A percentile compares a stretch with the other conserved stretches of the same genome.
phyloP scores from a whole-genome alignment of 1,140 invertebrate species.

The Lasioglossum baleicum region DNA sequence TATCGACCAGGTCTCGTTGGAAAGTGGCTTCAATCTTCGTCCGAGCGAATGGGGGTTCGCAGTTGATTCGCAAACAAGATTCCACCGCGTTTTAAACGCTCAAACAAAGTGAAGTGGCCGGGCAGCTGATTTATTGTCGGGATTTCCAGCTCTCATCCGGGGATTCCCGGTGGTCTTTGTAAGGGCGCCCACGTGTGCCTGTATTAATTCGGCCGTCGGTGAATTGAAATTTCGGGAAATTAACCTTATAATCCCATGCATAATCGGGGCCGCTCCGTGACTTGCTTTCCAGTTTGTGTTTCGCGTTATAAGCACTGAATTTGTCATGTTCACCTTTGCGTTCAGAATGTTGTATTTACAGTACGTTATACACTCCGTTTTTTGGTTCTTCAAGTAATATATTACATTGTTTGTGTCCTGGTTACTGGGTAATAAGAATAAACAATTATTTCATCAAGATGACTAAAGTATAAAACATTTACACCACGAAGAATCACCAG shows the following conservation, averaged over 20 bases:
- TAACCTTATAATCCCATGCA: neutral
- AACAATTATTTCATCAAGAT: no score
- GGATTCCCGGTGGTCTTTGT: neutral
- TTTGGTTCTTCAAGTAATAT: no score
- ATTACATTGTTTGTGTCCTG: no score
- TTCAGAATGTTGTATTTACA: no score
- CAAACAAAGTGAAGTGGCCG: conserved; percentile 41
- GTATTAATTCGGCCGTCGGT: conserved; percentile 11
- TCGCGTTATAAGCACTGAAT: no score
- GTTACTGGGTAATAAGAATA: no score
- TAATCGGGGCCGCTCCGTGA: no score
- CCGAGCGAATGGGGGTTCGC: conserved; percentile 9
- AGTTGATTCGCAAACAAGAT: conserved; percentile 50
- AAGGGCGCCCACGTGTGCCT: neutral
- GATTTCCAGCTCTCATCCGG: conserved; percentile 20
- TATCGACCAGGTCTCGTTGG: conserved; percentile 4
- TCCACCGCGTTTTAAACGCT: conserved; percentile 34
- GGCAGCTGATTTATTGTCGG: conserved; percentile 31
- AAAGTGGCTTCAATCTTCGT: conserved; percentile 29
- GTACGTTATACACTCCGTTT: no score
- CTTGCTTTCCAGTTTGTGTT: no score
- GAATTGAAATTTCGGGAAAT: conserved; percentile 20
- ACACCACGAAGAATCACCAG: no score
- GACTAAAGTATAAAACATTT: no score
- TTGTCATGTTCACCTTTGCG: no score